Percentiles rank a stretch among this genome's conserved stretches.
These are phyloP conservation scores for Holacanthella duospinosa DNA, from an alignment of 2,888 invertebrate genomes.

Conservation along the genomic window DNA sequence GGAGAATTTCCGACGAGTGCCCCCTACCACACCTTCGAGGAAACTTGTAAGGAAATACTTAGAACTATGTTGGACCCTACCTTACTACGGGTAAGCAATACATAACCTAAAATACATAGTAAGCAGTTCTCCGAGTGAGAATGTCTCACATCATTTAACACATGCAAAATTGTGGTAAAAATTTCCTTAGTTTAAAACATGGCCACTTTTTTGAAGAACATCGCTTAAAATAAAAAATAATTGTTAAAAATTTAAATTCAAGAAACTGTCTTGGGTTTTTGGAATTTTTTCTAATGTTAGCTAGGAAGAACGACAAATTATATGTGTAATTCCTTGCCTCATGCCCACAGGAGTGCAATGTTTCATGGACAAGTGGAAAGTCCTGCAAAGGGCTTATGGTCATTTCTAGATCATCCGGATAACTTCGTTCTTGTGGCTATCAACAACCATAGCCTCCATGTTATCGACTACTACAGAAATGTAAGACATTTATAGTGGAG, in stretches of 20 bases:
- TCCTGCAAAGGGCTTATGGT: slow-evolving; percentile 72
- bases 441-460: slow-evolving; percentile 37
- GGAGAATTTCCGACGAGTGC: slow-evolving; percentile 77
- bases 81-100: slow-evolving; percentile 66
- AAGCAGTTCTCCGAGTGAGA: too few relatives aligned
- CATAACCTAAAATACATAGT: not conserved
- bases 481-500: slow-evolving; percentile 22
- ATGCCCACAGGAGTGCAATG: slow-evolving; percentile 71
- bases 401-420: slow-evolving; percentile 74
- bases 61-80: slow-evolving; percentile 79
- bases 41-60: slow-evolving; percentile 81
- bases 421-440: slow-evolving; percentile 80
- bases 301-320: not conserved
- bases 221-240: too few relatives aligned
- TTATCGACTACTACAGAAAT: slow-evolving; percentile 37
- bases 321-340: slow-evolving; percentile 4
- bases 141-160: too few relatives aligned
- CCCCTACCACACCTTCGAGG: slow-evolving; percentile 65
- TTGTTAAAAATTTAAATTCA: too few relatives aligned
- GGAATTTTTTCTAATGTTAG: too few relatives aligned
- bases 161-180: too few relatives aligned
- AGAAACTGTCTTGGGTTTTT: too few relatives aligned
- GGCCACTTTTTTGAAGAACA: too few relatives aligned
- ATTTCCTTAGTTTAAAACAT: too few relatives aligned
- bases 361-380: slow-evolving; percentile 92